These are phyloP conservation scores for Diogma glabrata DNA, from an alignment of 2,888 invertebrate species.

Conservation along the genomic window DNA sequence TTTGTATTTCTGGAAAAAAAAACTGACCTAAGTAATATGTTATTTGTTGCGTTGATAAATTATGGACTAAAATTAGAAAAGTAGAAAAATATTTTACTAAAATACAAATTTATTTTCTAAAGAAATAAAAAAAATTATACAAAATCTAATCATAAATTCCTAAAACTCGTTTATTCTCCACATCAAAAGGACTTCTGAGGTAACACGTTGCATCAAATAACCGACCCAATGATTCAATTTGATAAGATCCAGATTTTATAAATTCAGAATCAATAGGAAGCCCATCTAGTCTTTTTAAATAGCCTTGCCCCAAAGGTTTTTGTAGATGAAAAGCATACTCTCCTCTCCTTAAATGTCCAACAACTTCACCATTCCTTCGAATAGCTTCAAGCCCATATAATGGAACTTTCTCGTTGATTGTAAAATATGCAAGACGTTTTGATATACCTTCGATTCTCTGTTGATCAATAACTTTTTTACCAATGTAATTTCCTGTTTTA, in stretches of 20 bases:
- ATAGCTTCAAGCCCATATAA: constrained; percentile 79
- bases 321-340: constrained; percentile 56
- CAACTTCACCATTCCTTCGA: constrained; percentile 61
- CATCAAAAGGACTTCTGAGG: constrained; percentile 71
- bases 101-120: too few species aligned
- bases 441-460: constrained; percentile 53
- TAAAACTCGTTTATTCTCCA: constrained; percentile 57
- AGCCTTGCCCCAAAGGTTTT: constrained; percentile 47
- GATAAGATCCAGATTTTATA: constrained; percentile 58
- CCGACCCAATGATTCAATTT: constrained; percentile 69
- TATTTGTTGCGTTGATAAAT: too few species aligned
- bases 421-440: constrained; percentile 63
- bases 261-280: constrained; percentile 51
- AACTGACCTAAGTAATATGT: too few species aligned
- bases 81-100: too few species aligned
- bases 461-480: constrained; percentile 57
- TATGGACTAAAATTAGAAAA: too few species aligned
- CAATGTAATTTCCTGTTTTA: constrained; percentile 64
- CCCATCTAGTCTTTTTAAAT: constrained; percentile 45
- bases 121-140: too few species aligned
- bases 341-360: constrained; percentile 70
- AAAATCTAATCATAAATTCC: constrained; percentile 44
- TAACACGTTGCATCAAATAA: constrained; percentile 58
- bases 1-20: too few species aligned
- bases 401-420: constrained; percentile 55